Evolutionary conservation across 2,888 invertebrate species (phyloP).

Genomic region (Automeris io): DNA sequence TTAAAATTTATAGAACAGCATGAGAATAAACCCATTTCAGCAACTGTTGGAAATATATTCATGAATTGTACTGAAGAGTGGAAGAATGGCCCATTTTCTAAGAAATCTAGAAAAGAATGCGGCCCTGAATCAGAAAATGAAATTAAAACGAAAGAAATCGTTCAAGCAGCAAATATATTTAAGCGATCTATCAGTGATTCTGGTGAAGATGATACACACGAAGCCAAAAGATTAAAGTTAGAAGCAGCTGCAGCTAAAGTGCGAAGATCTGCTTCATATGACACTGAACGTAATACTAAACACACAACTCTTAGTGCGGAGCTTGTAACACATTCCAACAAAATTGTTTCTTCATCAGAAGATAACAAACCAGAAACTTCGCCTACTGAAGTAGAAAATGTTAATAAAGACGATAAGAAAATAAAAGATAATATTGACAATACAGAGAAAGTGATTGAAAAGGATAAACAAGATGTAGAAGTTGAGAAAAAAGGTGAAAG

Average conservation of each 20-base stretch:
- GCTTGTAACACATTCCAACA: conserved; percentile 14
- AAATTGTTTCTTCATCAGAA: conserved; percentile 12
- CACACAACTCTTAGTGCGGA: conserved; percentile 25
- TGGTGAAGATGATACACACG: conserved; percentile 60
- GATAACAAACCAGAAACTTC: conserved; percentile 9
- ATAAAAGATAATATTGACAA: conserved; percentile 19
- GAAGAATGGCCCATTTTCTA: conserved; percentile 59
- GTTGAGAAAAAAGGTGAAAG: conserved; percentile 50
- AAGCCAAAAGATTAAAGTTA: conserved; percentile 55
- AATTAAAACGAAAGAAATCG: conserved; percentile 36
- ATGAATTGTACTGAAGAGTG: conserved; percentile 74
- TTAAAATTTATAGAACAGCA: conserved; percentile 89
- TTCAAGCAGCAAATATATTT: conserved; percentile 65
- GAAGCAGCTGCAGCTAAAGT: conserved; percentile 67
- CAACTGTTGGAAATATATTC: conserved; percentile 78
- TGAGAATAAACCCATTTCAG: conserved; percentile 81
- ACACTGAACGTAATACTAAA: conserved; percentile 51
- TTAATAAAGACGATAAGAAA: conserved; percentile 13
- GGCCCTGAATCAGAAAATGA: conserved; percentile 34
- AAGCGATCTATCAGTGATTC: conserved; percentile 68
- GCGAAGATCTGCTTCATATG: conserved; percentile 63
- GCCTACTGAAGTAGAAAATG: conserved; percentile 16
- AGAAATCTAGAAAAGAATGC: conserved; percentile 48
- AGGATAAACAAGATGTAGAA: conserved; percentile 26
- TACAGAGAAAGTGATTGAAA: conserved; percentile 18